These are phyloP conservation scores for Protonemura montana DNA, from an alignment of 2,888 invertebrate species.

Conservation along the genomic window DNA sequence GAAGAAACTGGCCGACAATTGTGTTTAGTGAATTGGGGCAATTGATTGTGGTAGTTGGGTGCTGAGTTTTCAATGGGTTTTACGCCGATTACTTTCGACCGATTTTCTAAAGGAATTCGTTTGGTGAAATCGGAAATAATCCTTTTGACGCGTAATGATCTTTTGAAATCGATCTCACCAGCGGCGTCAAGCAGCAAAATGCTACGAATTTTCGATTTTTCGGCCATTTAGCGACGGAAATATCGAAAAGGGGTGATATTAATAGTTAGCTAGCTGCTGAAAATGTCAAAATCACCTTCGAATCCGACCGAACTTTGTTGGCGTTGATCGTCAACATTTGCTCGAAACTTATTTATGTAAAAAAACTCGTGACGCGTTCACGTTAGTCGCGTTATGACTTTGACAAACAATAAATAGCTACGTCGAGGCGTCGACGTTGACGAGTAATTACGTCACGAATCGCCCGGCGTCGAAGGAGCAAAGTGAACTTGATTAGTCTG, in stretches of 20 bases:
- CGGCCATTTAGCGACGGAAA: neutral
- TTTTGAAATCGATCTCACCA: too few relatives aligned
- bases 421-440: neutral
- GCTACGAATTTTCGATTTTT: neutral
- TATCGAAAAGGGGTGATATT: neutral
- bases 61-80: too few relatives aligned
- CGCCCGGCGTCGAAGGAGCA: neutral
- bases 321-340: too few relatives aligned
- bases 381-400: neutral
- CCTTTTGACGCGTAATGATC: too few relatives aligned
- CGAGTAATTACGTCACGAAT: neutral
- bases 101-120: too few relatives aligned
- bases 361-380: too few relatives aligned
- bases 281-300: neutral
- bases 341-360: too few relatives aligned
- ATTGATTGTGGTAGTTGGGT: too few relatives aligned
- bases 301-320: neutral
- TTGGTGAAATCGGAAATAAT: too few relatives aligned
- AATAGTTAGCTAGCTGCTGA: neutral
- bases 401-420: neutral
- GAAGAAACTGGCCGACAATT: too few relatives aligned
- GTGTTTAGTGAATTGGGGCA: too few relatives aligned
- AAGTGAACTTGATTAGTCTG: neutral
- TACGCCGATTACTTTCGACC: too few relatives aligned
- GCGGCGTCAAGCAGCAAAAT: neutral